Percentiles rank a stretch among this genome's conserved stretches.
phyloP scores from a whole-genome alignment of 2,797 vertebrate species.

The Clarias fuscus region DNA sequence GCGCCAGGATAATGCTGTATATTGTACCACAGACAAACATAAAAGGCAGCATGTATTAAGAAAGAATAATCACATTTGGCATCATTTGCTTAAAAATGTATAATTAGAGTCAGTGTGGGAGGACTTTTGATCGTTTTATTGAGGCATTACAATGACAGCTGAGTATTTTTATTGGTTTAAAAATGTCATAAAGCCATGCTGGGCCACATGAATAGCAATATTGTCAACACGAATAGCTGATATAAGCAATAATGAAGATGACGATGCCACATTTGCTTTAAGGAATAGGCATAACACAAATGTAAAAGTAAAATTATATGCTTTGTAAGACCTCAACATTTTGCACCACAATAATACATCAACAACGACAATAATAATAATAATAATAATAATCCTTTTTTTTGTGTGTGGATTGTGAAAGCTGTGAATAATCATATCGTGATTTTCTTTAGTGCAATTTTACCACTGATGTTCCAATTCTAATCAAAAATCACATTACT shows the following conservation, averaged over 20 bases:
- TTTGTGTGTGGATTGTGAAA: no score
- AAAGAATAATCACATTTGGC: slow-evolving; percentile 8
- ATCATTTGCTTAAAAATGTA: neutral
- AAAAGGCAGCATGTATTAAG: neutral
- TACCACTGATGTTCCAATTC: no score
- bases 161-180: slow-evolving; percentile 1
- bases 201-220: neutral
- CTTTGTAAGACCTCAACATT: no score
- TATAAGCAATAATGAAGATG: neutral
- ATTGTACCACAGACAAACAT: slow-evolving; percentile 2
- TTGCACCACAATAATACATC: no score
- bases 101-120: neutral
- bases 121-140: neutral
- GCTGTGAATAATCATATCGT: no score
- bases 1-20: neutral
- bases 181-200: neutral
- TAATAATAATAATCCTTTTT: no score
- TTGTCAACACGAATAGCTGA: neutral
- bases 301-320: no score
- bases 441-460: no score
- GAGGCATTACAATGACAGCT: slow-evolving; percentile 2
- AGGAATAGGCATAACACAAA: neutral
- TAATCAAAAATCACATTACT: no score
- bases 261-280: neutral
- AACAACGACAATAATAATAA: no score